Conservation (phyloP, 2,797 vertebrate genomes). For the Numenius phaeopus region DNA sequence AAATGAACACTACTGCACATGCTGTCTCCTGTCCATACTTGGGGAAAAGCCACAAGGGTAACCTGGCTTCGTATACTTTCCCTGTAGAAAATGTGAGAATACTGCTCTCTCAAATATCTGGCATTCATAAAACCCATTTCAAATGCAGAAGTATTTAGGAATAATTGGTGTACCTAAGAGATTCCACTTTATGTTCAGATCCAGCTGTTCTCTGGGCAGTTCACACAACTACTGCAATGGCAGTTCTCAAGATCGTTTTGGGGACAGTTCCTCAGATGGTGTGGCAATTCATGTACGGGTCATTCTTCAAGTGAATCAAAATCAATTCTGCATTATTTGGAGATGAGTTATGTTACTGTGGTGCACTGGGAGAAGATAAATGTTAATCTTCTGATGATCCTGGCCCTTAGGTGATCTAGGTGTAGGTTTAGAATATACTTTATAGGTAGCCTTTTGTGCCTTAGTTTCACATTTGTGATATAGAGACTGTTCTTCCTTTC, state of each 20-base stretch:
- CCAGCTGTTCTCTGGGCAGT: neutral
- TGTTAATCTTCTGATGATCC: neutral
- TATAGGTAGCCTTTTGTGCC: neutral
- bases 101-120: neutral
- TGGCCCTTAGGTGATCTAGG: neutral
- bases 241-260: neutral
- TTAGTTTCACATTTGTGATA: neutral
- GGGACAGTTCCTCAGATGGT: neutral
- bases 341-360: neutral
- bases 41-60: neutral
- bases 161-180: neutral
- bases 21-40: neutral
- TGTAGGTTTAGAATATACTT: neutral
- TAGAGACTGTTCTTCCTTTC: neutral
- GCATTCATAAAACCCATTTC: neutral
- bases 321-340: neutral
- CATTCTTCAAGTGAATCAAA: neutral
- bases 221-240: neutral
- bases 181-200: neutral
- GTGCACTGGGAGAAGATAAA: neutral
- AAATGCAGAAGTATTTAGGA: neutral
- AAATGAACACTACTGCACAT: neutral
- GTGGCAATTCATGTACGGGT: accelerated
- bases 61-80: neutral
- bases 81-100: neutral